Base-by-base conservation (phyloP, 2,113 vertebrate genomes). In the Grammomys dolichurus region DNA sequence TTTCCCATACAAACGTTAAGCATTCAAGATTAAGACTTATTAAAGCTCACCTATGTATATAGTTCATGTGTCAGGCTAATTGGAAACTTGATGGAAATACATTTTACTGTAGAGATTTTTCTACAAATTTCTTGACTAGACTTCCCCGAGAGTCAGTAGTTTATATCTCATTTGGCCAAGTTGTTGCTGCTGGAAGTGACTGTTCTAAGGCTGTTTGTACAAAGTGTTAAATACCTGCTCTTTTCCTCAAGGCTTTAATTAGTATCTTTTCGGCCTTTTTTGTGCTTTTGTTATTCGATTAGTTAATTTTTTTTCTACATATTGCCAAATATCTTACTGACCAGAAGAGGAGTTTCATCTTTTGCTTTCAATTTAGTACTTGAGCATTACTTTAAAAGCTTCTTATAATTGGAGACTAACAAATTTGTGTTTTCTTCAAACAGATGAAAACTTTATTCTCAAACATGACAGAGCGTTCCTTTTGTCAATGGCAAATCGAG, bases 381-480 rank as follows among this genome's bases (percentile, higher is more conserved):
- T 98, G 96, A 98, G 94, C 96, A 93, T 93, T 91, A 94, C 60
- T 73, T 92, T 89, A 20, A 1, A 96, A 92, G 95, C 95, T 65
- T 16, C 91, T 77, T 86, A 36, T 93, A 70, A 75, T 95, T 95
- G 51, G 93, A 97, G 95, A 95, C 98, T 98, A 91, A 98, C 95
- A 96, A 97, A 97, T 97, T 96, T 95, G 95, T 98, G 98, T 92
- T 99, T 98, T 98, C 98, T 98, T 98, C 82, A 98, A 98, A 99
- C 99, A 99, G 99, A 99, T 98, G 99, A 99, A 99, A 99, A 99
- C 99, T 99, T 99, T 99, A 99, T 98, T 99, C 99, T 99, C 98
- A 99, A 99, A 99, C 99, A 99, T 95, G 99, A 99, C 99, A 99
- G 98, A 99, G 99, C 99, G 95, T 99, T 99, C 99, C 99, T 99